Conservation (phyloP, 2,113 vertebrate genomes). For the Heteronetta atricapilla region DNA sequence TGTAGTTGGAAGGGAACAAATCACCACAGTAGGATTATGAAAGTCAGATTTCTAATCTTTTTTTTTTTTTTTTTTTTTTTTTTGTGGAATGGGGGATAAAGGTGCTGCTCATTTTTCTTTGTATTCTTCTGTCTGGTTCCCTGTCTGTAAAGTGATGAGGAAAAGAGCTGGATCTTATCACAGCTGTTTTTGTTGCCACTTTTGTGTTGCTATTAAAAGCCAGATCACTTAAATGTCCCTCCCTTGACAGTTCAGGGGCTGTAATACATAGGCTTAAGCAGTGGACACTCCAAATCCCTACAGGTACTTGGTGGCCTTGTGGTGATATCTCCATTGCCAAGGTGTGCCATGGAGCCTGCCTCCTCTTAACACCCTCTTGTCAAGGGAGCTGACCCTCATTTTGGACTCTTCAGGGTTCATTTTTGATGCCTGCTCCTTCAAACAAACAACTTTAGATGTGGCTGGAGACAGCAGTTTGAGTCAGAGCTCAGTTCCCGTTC, state of each 20-base stretch:
- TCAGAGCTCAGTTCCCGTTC: neutral
- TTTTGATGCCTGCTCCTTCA: neutral
- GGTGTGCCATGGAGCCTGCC: neutral
- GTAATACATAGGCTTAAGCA: neutral
- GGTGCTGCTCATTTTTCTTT: neutral
- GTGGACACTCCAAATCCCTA: neutral
- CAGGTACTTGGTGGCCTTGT: rapidly evolving
- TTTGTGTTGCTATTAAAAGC: neutral
- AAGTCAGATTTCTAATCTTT: neutral
- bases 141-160: neutral
- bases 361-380: neutral
- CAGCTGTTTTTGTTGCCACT: neutral
- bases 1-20: neutral
- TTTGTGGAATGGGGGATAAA: neutral
- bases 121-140: neutral
- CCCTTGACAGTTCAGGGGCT: neutral
- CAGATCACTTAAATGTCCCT: neutral
- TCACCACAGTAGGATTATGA: neutral
- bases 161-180: neutral
- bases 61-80: neutral
- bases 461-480: neutral
- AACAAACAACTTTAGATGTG: neutral
- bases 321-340: neutral
- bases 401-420: neutral
- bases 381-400: neutral